These are phyloP conservation scores for Cotesia typhae DNA, from an alignment of 1,140 invertebrate species.

Conservation along the genomic window DNA sequence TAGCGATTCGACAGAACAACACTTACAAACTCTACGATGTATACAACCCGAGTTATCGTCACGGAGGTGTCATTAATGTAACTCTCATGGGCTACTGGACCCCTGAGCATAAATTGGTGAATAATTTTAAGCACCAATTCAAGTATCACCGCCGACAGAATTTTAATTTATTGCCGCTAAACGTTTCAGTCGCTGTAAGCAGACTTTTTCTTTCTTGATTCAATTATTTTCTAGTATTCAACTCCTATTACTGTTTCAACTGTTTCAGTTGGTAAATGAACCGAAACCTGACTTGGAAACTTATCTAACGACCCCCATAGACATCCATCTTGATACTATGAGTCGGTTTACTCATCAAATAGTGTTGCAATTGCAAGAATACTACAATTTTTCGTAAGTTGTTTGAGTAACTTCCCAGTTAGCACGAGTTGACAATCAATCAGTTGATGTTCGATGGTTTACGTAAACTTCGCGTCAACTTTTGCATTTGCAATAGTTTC, in stretches of 20 bases:
- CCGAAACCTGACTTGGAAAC: conserved; percentile 66
- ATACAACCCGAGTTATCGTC: conserved; percentile 64
- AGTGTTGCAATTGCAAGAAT: conserved; percentile 68
- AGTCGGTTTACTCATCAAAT: conserved; percentile 71
- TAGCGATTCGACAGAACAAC: conserved; percentile 38
- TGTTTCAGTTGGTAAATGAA: conserved; percentile 61
- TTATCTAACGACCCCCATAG: conserved; percentile 64
- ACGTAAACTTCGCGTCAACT: too few species aligned
- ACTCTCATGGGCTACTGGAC: conserved; percentile 64
- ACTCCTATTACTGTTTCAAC: too few species aligned
- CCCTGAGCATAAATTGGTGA: conserved; percentile 48
- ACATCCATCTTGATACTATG: conserved; percentile 70
- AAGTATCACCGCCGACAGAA: conserved; percentile 64
- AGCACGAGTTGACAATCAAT: background rate
- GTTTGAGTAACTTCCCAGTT: too few species aligned
- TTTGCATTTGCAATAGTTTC: too few species aligned
- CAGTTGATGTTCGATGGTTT: background rate
- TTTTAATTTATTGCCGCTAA: conserved; percentile 64
- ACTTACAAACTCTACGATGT: conserved; percentile 49
- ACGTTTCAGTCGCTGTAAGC: conserved; percentile 64
- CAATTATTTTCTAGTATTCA: background rate
- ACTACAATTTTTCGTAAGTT: conserved; percentile 71
- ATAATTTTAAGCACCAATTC: conserved; percentile 53
- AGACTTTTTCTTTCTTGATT: conserved; percentile 27
- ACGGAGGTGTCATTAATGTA: conserved; percentile 64